Conservation (phyloP, 2,888 invertebrate genomes). For the Drosophila maculinotata region DNA sequence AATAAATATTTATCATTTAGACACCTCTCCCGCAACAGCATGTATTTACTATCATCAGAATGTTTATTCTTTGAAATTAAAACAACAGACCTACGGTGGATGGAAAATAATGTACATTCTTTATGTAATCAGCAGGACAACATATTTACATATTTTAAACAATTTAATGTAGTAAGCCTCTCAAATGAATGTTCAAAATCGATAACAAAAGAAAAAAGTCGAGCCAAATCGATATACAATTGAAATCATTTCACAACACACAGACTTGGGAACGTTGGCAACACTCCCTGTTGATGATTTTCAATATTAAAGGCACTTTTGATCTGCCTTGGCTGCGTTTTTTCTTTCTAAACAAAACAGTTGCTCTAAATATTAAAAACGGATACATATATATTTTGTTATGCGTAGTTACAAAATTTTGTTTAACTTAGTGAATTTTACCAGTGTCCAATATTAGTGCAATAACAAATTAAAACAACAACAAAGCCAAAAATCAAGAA, state of each 20-base stretch:
- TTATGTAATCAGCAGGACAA: too few relatives aligned
- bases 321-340: conserved; percentile 38
- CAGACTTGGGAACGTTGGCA: conserved; percentile 20
- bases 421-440: conserved; percentile 17
- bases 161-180: too few relatives aligned
- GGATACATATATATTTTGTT: conserved; percentile 38
- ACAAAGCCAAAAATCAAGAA: conserved; percentile 9
- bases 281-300: conserved; percentile 68
- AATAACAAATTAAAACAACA: not conserved
- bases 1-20: too few relatives aligned
- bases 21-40: too few relatives aligned
- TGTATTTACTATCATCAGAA: too few relatives aligned
- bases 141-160: too few relatives aligned
- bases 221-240: conserved; percentile 10
- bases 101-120: too few relatives aligned
- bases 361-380: conserved; percentile 34
- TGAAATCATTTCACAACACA: conserved; percentile 19
- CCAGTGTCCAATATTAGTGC: not conserved
- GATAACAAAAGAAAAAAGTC: not conserved
- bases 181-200: not conserved
- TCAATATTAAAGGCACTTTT: conserved; percentile 64
- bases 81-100: too few relatives aligned
- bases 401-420: conserved; percentile 22
- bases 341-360: conserved; percentile 48
- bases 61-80: too few relatives aligned